Base-by-base conservation (phyloP, 2,113 vertebrate genomes). In the Propithecus coquereli region DNA sequence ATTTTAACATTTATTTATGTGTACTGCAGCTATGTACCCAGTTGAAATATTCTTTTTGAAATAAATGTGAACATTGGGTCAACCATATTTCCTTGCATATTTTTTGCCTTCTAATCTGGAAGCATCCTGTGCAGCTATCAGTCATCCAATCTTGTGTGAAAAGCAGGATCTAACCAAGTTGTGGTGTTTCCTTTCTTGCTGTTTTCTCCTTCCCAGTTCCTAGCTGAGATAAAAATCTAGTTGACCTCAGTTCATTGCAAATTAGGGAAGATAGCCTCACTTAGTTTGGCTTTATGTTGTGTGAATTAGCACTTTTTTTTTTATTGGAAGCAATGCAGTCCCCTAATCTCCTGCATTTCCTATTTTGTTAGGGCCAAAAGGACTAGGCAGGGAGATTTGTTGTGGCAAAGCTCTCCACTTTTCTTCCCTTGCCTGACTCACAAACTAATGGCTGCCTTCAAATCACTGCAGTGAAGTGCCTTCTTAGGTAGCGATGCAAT, bases 161-260 rank as follows among this genome's bases (percentile, higher is more conserved):
- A 98, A 95, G 97, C 98, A 98, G 98, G 96, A 98, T 98, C 97
- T 95, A 96, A 97, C 97, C 95, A 97, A 96, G 95, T 95, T 96
- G 87, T 96, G 95, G 96, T 63, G 77, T 98, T 98, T 98, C 97
- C 98, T 98, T 97, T 98, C 95, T 98, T 95, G 84, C 65, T 97
- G 97, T 98, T 98, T 98, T 98, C 97, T 98, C 97, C 94, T 97
- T 98, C 85, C 71, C 94, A 97, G 85, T 98, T 96, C 97, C 97
- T 95, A 97, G 97, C 96, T 96, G 96, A 97, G 98, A 98, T 98
- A 98, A 97, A 98, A 98, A 98, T 98, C 97, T 94, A 97, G 97
- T 97, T 98, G 98, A 98, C 96, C 95, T 97, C 97, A 97, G 97
- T 98, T 97, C 95, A 93, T 96, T 98, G 96, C 86, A 94, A 95